A percentile compares a stretch with the other conserved stretches of the same genome.
These are phyloP conservation scores for Tetrapedia diversipes DNA, from an alignment of 2,888 invertebrate genomes.

Conservation along the genomic window DNA sequence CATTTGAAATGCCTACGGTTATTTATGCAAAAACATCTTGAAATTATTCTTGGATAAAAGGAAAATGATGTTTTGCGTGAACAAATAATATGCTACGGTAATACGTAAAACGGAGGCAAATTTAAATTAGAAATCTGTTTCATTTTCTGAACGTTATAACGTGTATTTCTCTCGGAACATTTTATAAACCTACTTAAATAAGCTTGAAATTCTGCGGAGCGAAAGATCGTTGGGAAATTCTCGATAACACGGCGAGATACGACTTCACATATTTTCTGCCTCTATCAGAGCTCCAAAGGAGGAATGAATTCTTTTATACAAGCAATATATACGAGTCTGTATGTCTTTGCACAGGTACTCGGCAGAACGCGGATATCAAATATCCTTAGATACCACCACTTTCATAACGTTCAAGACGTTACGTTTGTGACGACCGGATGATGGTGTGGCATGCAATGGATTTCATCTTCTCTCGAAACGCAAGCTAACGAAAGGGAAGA, in stretches of 20 bases:
- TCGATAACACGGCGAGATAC: not conserved
- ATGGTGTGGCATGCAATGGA: not conserved
- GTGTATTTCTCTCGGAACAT: no score
- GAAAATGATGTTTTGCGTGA: no score
- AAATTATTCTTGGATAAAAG: no score
- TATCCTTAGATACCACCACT: constrained; percentile 20
- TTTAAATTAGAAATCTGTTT: no score
- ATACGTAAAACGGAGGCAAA: no score
- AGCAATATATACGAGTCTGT: constrained; percentile 6
- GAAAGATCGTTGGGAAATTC: constrained; percentile 16
- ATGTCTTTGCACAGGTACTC: constrained; percentile 3
- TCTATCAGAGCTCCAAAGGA: not conserved
- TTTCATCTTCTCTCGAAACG: constrained; percentile 7
- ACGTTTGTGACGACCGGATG: not conserved
- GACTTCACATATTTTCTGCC: not conserved
- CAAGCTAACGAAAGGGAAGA: no score
- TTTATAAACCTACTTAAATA: no score
- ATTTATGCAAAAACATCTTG: no score
- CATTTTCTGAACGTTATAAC: no score
- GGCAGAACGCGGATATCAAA: constrained; percentile 4
- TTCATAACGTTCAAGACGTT: constrained; percentile 14
- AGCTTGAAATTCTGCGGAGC: not conserved
- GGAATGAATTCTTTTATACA: constrained; percentile 32
- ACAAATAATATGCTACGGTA: no score
- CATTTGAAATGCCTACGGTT: no score